phyloP scores from a whole-genome alignment of 2,888 invertebrate species.

The Drosophila paranaensis region DNA sequence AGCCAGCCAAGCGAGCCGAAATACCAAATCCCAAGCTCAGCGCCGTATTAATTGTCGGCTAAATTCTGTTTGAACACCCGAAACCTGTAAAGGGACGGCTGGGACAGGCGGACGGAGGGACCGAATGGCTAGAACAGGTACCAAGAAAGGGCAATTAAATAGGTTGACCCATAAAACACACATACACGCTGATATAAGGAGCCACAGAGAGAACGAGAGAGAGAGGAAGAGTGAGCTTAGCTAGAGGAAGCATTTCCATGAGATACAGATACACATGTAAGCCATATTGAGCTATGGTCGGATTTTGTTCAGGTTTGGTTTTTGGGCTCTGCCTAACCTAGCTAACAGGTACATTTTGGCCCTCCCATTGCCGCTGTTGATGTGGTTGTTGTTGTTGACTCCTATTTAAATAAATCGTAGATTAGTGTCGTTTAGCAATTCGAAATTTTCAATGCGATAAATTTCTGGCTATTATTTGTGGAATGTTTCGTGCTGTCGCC shows the following conservation, averaged over 20 bases:
- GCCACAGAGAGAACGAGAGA: background rate
- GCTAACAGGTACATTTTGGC: constrained; percentile 58
- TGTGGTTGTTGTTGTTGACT: constrained; percentile 9
- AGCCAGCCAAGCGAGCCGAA: constrained; percentile 17
- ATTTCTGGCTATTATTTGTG: constrained; percentile 36
- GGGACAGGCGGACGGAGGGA: constrained; percentile 23
- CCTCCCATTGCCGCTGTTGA: constrained; percentile 24
- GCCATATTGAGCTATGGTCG: constrained; percentile 26
- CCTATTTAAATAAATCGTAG: constrained; percentile 74
- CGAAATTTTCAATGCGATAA: constrained; percentile 47
- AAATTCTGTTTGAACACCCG: constrained; percentile 70
- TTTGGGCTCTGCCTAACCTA: constrained; percentile 26
- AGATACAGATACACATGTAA: constrained; percentile 34
- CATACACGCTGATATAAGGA: constrained; percentile 2
- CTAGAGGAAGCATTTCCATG: constrained; percentile 28
- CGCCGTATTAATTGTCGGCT: constrained; percentile 77
- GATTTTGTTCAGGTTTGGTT: constrained; percentile 22
- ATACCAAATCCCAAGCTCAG: constrained; percentile 49
- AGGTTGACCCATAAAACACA: constrained; percentile 53
- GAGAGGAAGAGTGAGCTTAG: constrained; percentile 11
- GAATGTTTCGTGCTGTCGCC: constrained; percentile 32
- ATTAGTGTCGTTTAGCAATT: constrained; percentile 79
- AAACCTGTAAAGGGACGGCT: constrained; percentile 42
- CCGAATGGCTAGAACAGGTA: constrained; percentile 45
- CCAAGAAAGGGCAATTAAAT: constrained; percentile 44